Conservation (phyloP, 2,888 invertebrate species). For the Xylota sylvarum region DNA sequence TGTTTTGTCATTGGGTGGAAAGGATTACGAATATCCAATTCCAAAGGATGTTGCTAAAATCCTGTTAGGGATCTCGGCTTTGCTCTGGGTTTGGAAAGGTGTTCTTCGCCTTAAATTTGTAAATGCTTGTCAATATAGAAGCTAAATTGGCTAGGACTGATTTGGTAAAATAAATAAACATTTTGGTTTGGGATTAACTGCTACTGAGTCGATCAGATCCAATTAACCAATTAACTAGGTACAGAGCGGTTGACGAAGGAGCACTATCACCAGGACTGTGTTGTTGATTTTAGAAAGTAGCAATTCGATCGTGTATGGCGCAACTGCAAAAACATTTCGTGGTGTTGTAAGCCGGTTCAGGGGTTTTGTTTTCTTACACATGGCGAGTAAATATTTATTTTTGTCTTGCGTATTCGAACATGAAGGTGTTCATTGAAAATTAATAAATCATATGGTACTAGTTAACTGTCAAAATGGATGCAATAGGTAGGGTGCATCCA, state of each 20-base stretch:
- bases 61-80: constrained; percentile 72
- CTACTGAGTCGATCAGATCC: constrained; percentile 76
- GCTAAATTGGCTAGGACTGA: constrained; percentile 69
- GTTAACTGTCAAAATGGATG: neutral
- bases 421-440: neutral
- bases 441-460: neutral
- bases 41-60: constrained; percentile 54
- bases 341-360: neutral
- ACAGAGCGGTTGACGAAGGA: too few relatives aligned
- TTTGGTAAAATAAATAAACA: constrained; percentile 73
- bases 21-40: constrained; percentile 57
- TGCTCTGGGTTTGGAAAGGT: constrained; percentile 32
- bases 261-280: too few relatives aligned
- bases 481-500: neutral
- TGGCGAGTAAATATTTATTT: constrained; percentile 26
- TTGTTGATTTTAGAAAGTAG: constrained; percentile 27
- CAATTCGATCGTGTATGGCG: constrained; percentile 10
- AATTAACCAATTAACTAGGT: constrained; percentile 69
- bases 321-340: constrained; percentile 55
- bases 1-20: constrained; percentile 73
- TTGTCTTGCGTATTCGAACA: neutral
- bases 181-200: constrained; percentile 73
- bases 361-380: neutral
- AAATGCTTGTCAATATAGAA: constrained; percentile 72
- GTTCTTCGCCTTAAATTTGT: constrained; percentile 52